Evolutionary conservation across 2,797 vertebrate species (phyloP), one percentile per base, ranked within the genome.

Genomic region (Xiphophorus birchmanni): DNA sequence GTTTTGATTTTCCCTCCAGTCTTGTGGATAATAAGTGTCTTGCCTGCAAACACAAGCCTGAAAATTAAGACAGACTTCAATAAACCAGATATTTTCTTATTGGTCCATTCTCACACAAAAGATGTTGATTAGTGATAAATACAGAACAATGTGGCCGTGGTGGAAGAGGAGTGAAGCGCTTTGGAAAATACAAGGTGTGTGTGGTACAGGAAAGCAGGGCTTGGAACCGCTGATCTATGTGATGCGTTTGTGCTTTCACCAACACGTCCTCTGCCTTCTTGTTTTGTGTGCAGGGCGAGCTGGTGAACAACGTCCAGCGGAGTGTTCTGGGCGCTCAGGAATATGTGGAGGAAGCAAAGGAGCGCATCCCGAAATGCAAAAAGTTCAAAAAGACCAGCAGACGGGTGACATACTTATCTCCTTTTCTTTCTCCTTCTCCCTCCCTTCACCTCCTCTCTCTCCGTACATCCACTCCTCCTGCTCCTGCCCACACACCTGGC

Each of bases 221-320:
- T 35, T 21, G 73, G 11, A 54, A 44, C 23, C 74, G 18, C 52
- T 44, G 40, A 65, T 76, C 56, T 52, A 69, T 50, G 67, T 44
- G 67, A 44, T 71, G 42, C 73, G 29, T 71, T 71, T 63, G 8
- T 71, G 45, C 76, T 83, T 3, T 52, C 21, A 12, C 48, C 47
- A 26, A n/a, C 15, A 18, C 72, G 45, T 11, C 82, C 60, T 76
- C 44, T 63, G 6, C 3, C 40, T 63, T 2, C 40, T 48, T 75
- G 45, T 3, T 82, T 60, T 81, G 67, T 75, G 44, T 82, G 82
- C 89, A 96, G 96, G 96, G 95, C 18, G 92, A 80, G 58, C 93
- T 96, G 88, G 88, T 96, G 84, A 94, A 96, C 93, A 96, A 94
- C 90, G 95, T 96, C 72, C 95, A 96, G 89, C 94, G 81, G 2